Evolutionary conservation across 2,113 vertebrate genomes (phyloP).

Genomic region (Seriola quinqueradiata): DNA sequence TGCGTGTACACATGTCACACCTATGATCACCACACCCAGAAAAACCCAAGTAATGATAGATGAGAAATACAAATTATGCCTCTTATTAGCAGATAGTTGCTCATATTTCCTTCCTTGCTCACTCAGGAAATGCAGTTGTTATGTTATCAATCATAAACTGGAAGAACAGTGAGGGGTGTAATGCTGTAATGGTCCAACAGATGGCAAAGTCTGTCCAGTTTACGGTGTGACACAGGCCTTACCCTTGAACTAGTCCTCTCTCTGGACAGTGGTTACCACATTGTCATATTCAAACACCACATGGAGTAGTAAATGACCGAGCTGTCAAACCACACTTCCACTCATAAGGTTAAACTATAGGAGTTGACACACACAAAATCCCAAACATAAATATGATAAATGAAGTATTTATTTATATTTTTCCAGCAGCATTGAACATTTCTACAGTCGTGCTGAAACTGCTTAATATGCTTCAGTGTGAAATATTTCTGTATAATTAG

Average conservation of each 20-base stretch:
- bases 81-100: background rate
- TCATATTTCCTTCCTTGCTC: background rate
- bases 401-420: background rate
- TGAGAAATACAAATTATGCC: background rate
- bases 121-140: background rate
- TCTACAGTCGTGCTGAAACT: background rate
- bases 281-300: slow-evolving; percentile 22
- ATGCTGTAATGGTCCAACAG: slow-evolving; percentile 63
- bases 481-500: background rate
- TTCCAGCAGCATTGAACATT: background rate
- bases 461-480: background rate
- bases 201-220: slow-evolving; percentile 66
- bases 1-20: background rate
- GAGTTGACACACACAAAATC: background rate
- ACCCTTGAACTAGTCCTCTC: slow-evolving; percentile 57
- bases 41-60: background rate
- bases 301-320: background rate
- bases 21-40: slow-evolving; percentile 34
- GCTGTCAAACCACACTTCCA: background rate
- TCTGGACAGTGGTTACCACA: slow-evolving; percentile 45
- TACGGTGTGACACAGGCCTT: slow-evolving; percentile 28
- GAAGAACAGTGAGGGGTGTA: slow-evolving; percentile 21
- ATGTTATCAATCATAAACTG: background rate
- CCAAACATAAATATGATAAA: background rate
- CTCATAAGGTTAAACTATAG: background rate